A percentile compares a stretch with the other conserved stretches of the same genome.
phyloP scores from a whole-genome alignment of 2,888 invertebrate species.

The Drosophila colorata region DNA sequence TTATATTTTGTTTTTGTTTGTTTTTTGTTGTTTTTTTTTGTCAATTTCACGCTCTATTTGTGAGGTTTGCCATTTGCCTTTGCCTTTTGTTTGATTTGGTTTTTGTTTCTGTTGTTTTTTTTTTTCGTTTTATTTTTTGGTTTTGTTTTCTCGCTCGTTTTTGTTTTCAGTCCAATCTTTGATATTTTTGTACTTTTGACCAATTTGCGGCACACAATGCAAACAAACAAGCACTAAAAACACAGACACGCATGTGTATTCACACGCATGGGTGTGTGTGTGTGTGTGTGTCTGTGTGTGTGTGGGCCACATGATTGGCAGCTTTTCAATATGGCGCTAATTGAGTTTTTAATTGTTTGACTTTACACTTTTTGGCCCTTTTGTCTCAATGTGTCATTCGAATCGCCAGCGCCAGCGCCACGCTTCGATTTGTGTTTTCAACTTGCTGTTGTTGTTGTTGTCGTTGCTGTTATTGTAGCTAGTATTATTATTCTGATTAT shows the following conservation, averaged over 20 bases:
- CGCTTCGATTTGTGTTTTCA: conserved; percentile 28
- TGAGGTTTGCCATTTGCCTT: conserved; percentile 74
- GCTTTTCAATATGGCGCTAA: conserved; percentile 80
- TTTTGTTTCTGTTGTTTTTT: conserved; percentile 35
- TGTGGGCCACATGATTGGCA: conserved; percentile 70
- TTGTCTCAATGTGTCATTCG: conserved; percentile 53
- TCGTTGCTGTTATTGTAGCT: neutral
- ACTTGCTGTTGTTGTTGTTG: conserved; percentile 3
- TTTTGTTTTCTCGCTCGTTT: conserved; percentile 38
- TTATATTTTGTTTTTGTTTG: conserved; percentile 16
- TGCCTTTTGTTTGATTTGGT: conserved; percentile 69
- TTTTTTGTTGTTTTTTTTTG: conserved; percentile 42
- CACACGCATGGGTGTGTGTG: conserved; percentile 10
- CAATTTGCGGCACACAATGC: conserved; percentile 77
- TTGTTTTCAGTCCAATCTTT: conserved; percentile 61
- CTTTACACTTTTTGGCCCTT: conserved; percentile 69
- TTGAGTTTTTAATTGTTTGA: conserved; percentile 81
- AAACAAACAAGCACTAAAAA: conserved; percentile 63
- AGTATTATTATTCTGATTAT: conserved; percentile 4
- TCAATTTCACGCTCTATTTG: conserved; percentile 80
- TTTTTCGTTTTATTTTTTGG: conserved; percentile 26
- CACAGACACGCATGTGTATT: conserved; percentile 27
- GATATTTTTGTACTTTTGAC: conserved; percentile 79
- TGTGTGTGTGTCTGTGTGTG: conserved; percentile 23
- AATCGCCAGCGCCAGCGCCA: conserved; percentile 46